Evolutionary conservation across 2,888 invertebrate species (phyloP), one percentile per base, ranked within the genome.

Genomic region (Calameuta filiformis): DNA sequence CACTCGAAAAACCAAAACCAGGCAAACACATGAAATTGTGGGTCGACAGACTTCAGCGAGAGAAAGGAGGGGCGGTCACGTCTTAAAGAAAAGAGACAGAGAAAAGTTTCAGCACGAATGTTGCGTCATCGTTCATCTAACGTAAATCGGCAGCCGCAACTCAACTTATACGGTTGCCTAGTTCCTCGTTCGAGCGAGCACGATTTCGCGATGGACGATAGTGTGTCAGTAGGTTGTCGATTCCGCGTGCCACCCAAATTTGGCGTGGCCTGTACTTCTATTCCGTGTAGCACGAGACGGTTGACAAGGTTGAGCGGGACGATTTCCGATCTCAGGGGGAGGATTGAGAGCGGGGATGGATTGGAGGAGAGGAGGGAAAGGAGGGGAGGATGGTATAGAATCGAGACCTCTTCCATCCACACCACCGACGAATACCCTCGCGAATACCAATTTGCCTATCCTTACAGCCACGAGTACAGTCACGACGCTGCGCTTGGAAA

Each of bases 211-310:
- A 81, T 78, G 85, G 75, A 56, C 56, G 81, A 83, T 84, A 83
- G 83, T 85, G 80, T 85, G 85, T 85, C 84, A 85, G 85, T 85
- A 84, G 85, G 85, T 82, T 89, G 88, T 83, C 85, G 86, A 90
- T 89, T 86, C 83, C 86, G 83, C 81, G 85, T 82, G 83, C 83
- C 85, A 80, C 80, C 88, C 87, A 86, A 90, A 89, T 89, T 89
- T 87, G 87, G 87, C 82, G 79, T 75, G 56, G 56, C 56, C 56
- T 56, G 56, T 56, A 56, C 56, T 56, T 56, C 56, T 56, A 56
- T 56, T 23, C 56, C 56, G 56, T 23, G 15, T 40, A 23, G 56
- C 23, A 56, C 15, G 12, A 56, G 56, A 23, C 56, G 23, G 56
- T 23, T 56, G 56, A 23, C 23, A 56, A 56, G 23, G 40, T 40